Evolutionary conservation across 2,888 invertebrate species (phyloP), one percentile per base, ranked within the genome.

Genomic region (Anthophora plumipes): DNA sequence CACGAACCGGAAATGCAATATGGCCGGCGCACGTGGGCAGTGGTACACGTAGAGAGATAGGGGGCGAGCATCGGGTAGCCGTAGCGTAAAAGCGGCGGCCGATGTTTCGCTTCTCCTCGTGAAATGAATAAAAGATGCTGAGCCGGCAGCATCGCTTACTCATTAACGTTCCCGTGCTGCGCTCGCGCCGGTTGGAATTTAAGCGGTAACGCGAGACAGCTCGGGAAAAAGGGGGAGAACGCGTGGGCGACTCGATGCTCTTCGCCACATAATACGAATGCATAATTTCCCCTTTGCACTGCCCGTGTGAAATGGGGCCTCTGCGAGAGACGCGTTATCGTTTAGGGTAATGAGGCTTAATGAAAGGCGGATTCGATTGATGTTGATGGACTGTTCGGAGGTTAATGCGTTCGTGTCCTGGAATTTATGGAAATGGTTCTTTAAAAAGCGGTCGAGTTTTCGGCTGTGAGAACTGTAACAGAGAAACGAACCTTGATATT

Each of bases 61-160:
- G 22, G 25, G 61, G 50, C 50, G 70, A 60, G 50, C 60, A 22
- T 17, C 7, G 48, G 22, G 64, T 70, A 52, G 66, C 31, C 82
- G 72, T 80, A 76, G 84, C 87, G 87, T 82, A 89, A 89, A 87
- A 85, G 81, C 82, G 84, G 81, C 85, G 82, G 83, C 82, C 79
- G 74, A 85, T 81, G 87, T 87, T 88, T 86, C 88, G 87, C 82
- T 82, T 75, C 88, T 84, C 57, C 67, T 82, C 86, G 86, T 86
- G 84, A 85, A 86, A 91, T 91, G 91, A 90, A 91, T 91, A 91
- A 90, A 90, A 90, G 90, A 91, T 90, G 88, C 85, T 83, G 83
- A 43, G 77, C 74, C 80, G 68, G 63, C 77, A 86, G 83, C 74
- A 84, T 85, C 77, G 81, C 80, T 80, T 82, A 82, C 81, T 86